phyloP scores from a whole-genome alignment of 2,113 vertebrate genomes.

The Cryptomyrus ogoouensis region DNA sequence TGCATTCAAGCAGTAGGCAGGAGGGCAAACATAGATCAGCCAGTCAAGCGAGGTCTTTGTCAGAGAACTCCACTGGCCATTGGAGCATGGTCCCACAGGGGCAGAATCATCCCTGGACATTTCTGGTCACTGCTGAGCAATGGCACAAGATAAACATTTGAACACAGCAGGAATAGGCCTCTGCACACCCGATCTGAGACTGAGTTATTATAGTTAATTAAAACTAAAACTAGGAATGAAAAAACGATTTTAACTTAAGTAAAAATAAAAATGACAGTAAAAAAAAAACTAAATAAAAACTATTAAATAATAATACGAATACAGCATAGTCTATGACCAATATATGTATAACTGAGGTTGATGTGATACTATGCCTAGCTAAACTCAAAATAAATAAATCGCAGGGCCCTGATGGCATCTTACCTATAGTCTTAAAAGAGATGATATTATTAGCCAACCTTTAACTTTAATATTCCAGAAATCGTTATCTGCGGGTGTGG shows the following conservation, averaged over 20 bases:
- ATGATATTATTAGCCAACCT: too few species aligned
- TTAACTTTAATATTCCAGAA: too few species aligned
- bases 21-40: neutral
- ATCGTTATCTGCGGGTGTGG: too few species aligned
- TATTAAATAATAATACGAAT: too few species aligned
- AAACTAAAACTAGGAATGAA: neutral
- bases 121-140: neutral
- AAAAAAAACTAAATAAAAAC: neutral
- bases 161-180: neutral
- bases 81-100: neutral
- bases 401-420: too few species aligned
- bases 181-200: neutral
- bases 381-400: too few species aligned
- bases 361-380: too few species aligned
- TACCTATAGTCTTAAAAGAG: too few species aligned
- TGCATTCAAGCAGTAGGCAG: neutral
- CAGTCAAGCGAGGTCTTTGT: neutral
- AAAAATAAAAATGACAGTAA: neutral
- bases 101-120: neutral
- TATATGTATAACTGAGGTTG: too few species aligned
- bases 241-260: neutral
- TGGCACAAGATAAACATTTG: neutral
- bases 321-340: too few species aligned
- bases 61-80: too few species aligned
- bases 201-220: neutral